These are phyloP conservation scores for Paramuricea clavata DNA, from an alignment of 92 coral and sea anemone species.

Conservation along the genomic window DNA sequence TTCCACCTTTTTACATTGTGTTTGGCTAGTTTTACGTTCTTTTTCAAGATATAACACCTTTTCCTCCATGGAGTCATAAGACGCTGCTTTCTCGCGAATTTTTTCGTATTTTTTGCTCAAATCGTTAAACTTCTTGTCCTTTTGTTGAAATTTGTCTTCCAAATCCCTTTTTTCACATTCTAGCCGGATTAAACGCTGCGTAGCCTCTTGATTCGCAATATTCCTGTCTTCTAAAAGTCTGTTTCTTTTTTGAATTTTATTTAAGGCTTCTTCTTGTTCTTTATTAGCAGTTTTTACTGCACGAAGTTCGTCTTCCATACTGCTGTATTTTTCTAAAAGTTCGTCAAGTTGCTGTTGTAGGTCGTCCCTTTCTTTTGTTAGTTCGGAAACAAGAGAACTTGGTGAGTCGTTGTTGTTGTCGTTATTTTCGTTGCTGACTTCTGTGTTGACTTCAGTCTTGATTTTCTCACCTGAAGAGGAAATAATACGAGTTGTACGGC, in stretches of 20 bases:
- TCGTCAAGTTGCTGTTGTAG: constrained; percentile 77
- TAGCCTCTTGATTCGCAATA: constrained; percentile 76
- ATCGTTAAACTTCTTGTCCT: constrained; percentile 56
- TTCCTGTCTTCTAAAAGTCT: constrained; percentile 66
- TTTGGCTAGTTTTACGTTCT: constrained; percentile 75
- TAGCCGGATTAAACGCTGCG: constrained; percentile 70
- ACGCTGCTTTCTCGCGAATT: constrained; percentile 73
- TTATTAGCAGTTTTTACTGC: constrained; percentile 47
- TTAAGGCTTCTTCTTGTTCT: constrained; percentile 61
- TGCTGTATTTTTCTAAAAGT: constrained; percentile 70
- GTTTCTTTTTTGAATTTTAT: constrained; percentile 77
- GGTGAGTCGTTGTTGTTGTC: neutral
- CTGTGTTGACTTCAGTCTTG: neutral
- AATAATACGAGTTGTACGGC: neutral
- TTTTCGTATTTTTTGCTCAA: constrained; percentile 73
- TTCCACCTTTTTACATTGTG: constrained; percentile 67
- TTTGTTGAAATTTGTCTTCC: constrained; percentile 74
- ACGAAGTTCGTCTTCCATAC: constrained; percentile 67
- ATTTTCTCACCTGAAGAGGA: neutral
- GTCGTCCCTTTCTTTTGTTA: constrained; percentile 77
- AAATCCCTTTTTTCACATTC: constrained; percentile 78
- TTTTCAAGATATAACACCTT: constrained; percentile 82
- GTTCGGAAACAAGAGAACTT: neutral
- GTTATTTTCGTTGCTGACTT: neutral
- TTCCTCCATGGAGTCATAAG: constrained; percentile 86